Evolutionary conservation across 2,113 vertebrate species (phyloP).

Genomic region (Dunckerocampus dactyliophorus): DNA sequence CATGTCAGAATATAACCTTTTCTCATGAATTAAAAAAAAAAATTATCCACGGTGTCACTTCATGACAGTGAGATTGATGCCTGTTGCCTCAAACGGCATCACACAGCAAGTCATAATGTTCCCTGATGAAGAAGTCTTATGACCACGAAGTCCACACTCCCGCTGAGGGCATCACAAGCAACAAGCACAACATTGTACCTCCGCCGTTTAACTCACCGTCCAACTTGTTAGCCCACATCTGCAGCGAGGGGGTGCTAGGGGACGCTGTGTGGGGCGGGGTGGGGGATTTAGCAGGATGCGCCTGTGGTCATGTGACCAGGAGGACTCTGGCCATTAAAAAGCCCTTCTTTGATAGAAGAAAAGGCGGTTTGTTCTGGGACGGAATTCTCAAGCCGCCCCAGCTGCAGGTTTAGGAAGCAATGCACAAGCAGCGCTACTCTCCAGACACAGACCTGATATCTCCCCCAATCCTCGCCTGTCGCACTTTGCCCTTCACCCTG

Average conservation of each 20-base stretch:
- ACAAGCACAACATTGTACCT: conserved; percentile 45
- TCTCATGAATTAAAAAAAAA: no score
- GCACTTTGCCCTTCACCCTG: conserved; percentile 19
- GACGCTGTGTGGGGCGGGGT: neutral
- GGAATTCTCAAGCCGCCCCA: conserved; percentile 45
- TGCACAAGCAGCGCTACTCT: neutral
- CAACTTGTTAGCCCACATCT: conserved; percentile 48
- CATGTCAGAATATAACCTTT: no score
- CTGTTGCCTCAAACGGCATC: conserved; percentile 4
- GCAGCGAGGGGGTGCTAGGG: conserved; percentile 31
- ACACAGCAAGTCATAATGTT: conserved; percentile 21
- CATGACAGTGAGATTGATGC: neutral
- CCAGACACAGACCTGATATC: conserved; percentile 28
- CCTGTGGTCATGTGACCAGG: conserved; percentile 55
- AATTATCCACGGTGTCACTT: no score
- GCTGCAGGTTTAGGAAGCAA: conserved; percentile 59
- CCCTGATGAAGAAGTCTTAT: conserved; percentile 25
- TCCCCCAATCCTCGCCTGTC: conserved; percentile 23
- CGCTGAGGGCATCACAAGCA: conserved; percentile 20
- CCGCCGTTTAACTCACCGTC: conserved; percentile 23
- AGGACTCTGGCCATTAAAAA: conserved; percentile 50
- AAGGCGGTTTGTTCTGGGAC: conserved; percentile 54
- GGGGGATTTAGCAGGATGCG: conserved; percentile 30
- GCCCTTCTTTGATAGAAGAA: conserved; percentile 59
- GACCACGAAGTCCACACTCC: conserved; percentile 27